Percentiles rank a stretch among this genome's conserved stretches.
These are phyloP conservation scores for Nannoperca australis DNA, from an alignment of 2,797 vertebrate species.

Conservation along the genomic window DNA sequence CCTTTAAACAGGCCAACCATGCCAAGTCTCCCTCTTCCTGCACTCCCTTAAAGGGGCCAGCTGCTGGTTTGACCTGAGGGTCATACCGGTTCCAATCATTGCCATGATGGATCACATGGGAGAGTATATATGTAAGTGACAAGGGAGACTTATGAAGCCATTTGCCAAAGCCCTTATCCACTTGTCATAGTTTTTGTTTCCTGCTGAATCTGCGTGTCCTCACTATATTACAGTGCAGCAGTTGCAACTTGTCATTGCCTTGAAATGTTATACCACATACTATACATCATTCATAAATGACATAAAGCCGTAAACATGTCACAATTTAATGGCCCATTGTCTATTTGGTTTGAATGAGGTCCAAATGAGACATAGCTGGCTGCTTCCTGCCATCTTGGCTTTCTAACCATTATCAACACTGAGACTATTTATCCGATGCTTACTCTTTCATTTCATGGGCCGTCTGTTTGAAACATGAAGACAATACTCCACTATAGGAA, in stretches of 20 bases:
- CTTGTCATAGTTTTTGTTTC: slow-evolving; percentile 58
- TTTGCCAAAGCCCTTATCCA: slow-evolving; percentile 57
- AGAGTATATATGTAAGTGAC: slow-evolving; percentile 58
- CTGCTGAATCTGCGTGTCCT: slow-evolving; percentile 63
- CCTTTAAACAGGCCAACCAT: slow-evolving; percentile 72
- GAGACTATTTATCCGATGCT: slow-evolving; percentile 67
- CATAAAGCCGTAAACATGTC: slow-evolving; percentile 66
- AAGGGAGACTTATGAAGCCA: slow-evolving; percentile 61
- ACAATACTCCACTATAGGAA: slow-evolving; percentile 65
- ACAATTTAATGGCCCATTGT: slow-evolving; percentile 70
- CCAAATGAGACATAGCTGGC: slow-evolving; percentile 67
- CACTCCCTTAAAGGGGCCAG: slow-evolving; percentile 65
- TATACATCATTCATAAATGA: slow-evolving; percentile 55
- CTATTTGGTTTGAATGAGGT: slow-evolving; percentile 62
- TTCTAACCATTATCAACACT: slow-evolving; percentile 64
- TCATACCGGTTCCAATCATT: slow-evolving; percentile 40
- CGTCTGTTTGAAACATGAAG: slow-evolving; percentile 76
- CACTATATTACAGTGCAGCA: slow-evolving; percentile 12
- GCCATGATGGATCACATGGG: slow-evolving; percentile 60
- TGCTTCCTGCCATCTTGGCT: slow-evolving; percentile 52
- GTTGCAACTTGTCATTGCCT: slow-evolving; percentile 43
- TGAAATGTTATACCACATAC: slow-evolving; percentile 16
- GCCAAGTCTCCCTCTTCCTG: slow-evolving; percentile 46
- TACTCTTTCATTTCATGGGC: slow-evolving; percentile 74
- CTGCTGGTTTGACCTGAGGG: slow-evolving; percentile 49